Evolutionary conservation across 92 coral and sea anemone genomes (phyloP), one percentile per base, ranked within the genome.

Genomic region (Palythoa caribaeorum): DNA sequence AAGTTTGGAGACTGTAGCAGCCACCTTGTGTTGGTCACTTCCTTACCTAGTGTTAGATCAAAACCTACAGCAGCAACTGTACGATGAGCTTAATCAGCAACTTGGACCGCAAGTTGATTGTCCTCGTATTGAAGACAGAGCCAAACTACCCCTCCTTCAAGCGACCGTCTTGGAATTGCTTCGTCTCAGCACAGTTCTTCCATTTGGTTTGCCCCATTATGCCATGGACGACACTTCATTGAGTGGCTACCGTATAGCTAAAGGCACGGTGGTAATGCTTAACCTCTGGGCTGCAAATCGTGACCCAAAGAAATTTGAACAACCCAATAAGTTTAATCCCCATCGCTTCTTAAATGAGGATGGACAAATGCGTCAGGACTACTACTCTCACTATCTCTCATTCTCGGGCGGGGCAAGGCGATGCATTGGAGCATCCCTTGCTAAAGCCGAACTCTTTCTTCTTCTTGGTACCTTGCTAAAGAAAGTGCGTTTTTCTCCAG

Each of bases 221-320:
- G 88, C 96, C 38, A 91, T 89, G 60, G 90, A 94, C 66, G 96
- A 96, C 84, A 88, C 98, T 39, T 84, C 87, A 20, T 95, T 96
- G 79, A 93, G 91, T 83, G 94, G 98, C 71, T 96, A 93, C 83
- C 81, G 66, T 35, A 93, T 96, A 79, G 90, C 96, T 63, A 92
- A 93, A 93, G 98, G 92, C 69, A 94, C 98, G 48, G 57, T 92
- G 19, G 95, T 96, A 65, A 54, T 96, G 90, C 92, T 88, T 6
- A 96, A 96, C 87, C 88, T 96, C 66, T 96, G 98, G 98, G 98
- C 96, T 2, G 92, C 95, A 59, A 94, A 93, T 83, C 98, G 95
- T 76, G 98, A 96, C 69, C 91, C 94, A 37, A 77, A 93, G 28
- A 70, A 90, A 59, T 96, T 96, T 90, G 89, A 92, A 19, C 90